phyloP scores from a whole-genome alignment of 2,888 invertebrate species.

The Drosophila nr. medialis region DNA sequence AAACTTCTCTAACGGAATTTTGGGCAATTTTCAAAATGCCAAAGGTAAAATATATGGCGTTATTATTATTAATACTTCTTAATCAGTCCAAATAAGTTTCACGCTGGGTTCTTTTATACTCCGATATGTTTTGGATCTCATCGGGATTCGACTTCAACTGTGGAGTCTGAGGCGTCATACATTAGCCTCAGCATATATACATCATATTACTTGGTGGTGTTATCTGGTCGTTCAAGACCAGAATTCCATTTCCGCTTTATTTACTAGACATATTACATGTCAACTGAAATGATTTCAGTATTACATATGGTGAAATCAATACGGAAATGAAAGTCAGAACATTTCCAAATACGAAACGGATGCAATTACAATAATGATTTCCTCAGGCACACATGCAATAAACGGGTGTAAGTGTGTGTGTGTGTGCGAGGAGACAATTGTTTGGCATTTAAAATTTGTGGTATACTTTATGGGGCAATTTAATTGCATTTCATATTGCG shows the following conservation, averaged over 20 bases:
- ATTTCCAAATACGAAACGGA: constrained; percentile 46
- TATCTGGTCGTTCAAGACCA: constrained; percentile 1
- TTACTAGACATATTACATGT: constrained; percentile 1
- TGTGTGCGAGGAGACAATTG: constrained; percentile 22
- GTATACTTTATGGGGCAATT: constrained; percentile 10
- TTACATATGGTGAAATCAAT: constrained; percentile 35
- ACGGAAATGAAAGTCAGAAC: constrained; percentile 41
- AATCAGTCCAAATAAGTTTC: not conserved
- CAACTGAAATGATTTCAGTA: constrained; percentile 18
- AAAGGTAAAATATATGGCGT: not conserved
- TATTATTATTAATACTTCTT: not conserved
- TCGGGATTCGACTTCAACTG: not conserved
- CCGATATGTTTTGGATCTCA: not conserved
- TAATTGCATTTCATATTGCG: constrained; percentile 6
- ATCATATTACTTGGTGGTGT: not conserved
- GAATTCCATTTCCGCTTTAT: constrained; percentile 29
- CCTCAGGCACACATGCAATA: constrained; percentile 23
- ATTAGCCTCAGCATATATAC: not conserved
- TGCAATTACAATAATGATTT: constrained; percentile 53
- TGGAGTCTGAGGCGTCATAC: not conserved
- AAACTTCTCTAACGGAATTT: not conserved
- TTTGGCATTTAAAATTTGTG: constrained; percentile 7
- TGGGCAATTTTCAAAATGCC: not conserved
- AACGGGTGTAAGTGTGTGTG: not conserved
- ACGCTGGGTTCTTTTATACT: not conserved